Base-by-base conservation (phyloP, 2,113 vertebrate species). In the Equus przewalskii region DNA sequence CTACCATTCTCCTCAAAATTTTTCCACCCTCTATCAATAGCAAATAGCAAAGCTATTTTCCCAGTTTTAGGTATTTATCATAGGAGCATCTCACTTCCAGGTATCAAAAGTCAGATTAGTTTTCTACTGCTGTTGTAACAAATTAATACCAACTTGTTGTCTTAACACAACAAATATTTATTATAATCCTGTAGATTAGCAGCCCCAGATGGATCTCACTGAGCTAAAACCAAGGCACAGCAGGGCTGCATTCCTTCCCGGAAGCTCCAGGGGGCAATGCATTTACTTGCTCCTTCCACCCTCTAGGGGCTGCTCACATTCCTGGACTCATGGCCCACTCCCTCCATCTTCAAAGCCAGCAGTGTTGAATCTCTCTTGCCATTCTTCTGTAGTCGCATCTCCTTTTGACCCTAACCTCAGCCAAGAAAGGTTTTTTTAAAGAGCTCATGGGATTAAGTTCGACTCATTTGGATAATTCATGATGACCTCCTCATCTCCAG, bases 261-360 rank as follows among this genome's bases (percentile, higher is more conserved):
- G 13, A 28, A 11, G 16, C 15, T 81, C 81, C 58, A 7, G 7
- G 36, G 26, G 6, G 10, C 11, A 19, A 7, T 13, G 65, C 36
- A 14, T 30, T n/a, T 28, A 56, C 7, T 12, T 46, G 3, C 24
- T 14, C 26, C 30, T 60, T 12, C 33, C 14, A 19, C 3, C 22
- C 28, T 24, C 26, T 22, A 9, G 5, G 36, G 19, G 10, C 13
- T 1, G 5, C 36, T 22, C 22, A 8, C 6, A 5, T 1, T 13
- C 26, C 33, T 10, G n/a, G 24, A 26, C 26, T 46, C 4, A 54
- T 14, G 14, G 2, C 13, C 41, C 62, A 13, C 13, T 54, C 70
- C 12, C 12, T 79, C 41, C 22, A 1, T 49, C 51, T 54, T 5
- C 54, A 78, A 96, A 69, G 21, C 12, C 41, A 56, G 6, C 19